A percentile compares a stretch with the other conserved stretches of the same genome.
Conservation (phyloP, 2,113 vertebrate genomes). For the Melanerpes aurifrons region DNA sequence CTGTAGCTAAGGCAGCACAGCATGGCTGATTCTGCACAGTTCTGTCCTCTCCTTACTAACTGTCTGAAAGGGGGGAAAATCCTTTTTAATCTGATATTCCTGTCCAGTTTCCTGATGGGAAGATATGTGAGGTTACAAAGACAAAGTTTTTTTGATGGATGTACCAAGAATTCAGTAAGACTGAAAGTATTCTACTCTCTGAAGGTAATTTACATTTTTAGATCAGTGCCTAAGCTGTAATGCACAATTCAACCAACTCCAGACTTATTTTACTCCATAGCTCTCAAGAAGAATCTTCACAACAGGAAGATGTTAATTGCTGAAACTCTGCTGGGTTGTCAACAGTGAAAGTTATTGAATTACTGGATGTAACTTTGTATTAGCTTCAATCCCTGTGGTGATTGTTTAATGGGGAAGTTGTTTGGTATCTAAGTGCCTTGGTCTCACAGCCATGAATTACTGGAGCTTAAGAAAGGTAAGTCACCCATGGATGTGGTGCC, state of each 20-base stretch:
- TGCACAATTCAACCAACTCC: neutral
- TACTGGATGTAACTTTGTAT: neutral
- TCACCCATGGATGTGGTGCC: neutral
- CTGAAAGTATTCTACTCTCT: neutral
- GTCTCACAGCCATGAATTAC: neutral
- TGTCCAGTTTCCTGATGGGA: neutral
- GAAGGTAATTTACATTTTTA: neutral
- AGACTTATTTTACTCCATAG: neutral
- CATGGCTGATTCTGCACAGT: neutral
- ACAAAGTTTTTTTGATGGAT: neutral
- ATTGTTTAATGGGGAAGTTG: neutral
- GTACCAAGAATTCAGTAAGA: neutral
- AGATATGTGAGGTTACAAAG: neutral
- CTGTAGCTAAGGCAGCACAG: neutral
- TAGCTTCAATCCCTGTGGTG: neutral
- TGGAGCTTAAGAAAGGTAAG: conserved; percentile 10
- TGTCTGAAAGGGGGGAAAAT: fast-evolving
- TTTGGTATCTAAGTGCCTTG: neutral
- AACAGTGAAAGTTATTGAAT: neutral
- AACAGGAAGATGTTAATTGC: neutral
- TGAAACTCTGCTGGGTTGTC: neutral
- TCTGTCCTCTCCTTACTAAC: neutral
- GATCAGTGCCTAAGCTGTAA: neutral
- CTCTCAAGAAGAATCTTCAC: neutral
- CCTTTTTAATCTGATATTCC: neutral